Evolutionary conservation across 2,113 vertebrate species (phyloP), one percentile per base, ranked within the genome.

Genomic region (Cynoglossus semilaevis): DNA sequence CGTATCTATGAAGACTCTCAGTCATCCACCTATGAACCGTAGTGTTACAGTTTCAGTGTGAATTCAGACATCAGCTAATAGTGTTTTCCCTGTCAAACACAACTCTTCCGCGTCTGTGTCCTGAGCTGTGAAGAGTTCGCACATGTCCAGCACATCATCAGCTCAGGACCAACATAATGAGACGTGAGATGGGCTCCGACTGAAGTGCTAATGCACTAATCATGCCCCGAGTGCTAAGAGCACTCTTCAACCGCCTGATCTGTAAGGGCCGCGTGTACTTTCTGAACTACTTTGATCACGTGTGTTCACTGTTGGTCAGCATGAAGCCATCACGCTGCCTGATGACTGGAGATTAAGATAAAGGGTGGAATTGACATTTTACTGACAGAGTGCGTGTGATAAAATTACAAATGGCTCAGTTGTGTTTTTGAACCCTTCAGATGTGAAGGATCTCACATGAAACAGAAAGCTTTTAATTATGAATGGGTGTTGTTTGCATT

Each of bases 141-240:
- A 35, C 55, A n/a, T 1, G 37, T 43, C 34, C 35, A 22, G 40
- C 36, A 8, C 45, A 41, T 10, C 45, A 45, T 67, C 44, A 61
- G 10, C 9, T 41, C 47, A 1, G 76, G 62, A 17, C 52, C 16
- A 45, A 29, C 29, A 43, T 58, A 60, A 68, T 19, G 29, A 67
- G 29, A 1, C 8, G 22, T n/a, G 17, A 41, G 63, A 42, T n/a
- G 18, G 62, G 17, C 34, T 45, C 22, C 35, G 16, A 80, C 72
- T 84, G 74, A 83, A 78, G 63, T 76, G 81, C 50, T 81, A 71
- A 86, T 77, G 44, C 43, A 2, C 63, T 78, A 47, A 16, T 76
- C 49, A 19, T 66, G 35, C 42, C 1, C 54, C 22, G 8, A 43
- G 37, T 58, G 53, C 16, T 51, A 43, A 69, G 41, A 12, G 50